Base-by-base conservation (phyloP, 2,888 invertebrate genomes). In the Caenorhabditis sp. region DNA sequence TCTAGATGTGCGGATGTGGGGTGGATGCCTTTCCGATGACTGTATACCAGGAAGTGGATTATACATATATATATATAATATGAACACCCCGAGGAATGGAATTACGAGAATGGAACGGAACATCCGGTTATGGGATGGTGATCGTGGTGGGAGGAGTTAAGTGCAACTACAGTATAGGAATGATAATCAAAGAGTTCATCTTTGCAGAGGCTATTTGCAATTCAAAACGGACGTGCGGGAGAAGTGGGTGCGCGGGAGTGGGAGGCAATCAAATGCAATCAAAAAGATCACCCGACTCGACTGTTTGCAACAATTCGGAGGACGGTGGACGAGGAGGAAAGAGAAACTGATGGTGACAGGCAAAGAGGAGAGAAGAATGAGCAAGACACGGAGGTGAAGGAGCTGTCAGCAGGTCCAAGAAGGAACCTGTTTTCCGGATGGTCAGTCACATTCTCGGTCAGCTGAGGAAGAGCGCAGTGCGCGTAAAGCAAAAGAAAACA, bases 141-240 rank as follows among this genome's bases (percentile, higher is more conserved):
- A 11, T 6, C 11, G 24, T n/a, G n/a, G n/a, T n/a, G n/a, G n/a
- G n/a, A n/a, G n/a, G n/a, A n/a, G n/a, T n/a, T n/a, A n/a, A 71
- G 47, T 40, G n/a, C 51, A 67, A 76, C 76, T 76, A 76, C 53
- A 61, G 61, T 67, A 40, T 65, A 74, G 72, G 72, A 53, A 9
- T 26, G 60, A 61, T 60, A 67, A 76, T 61, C 67, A 68, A 62
- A 67, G 61, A 55, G 76, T 74, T 74, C 65, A 68, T 61, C 40
- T 53, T 53, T 67, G 76, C 55, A 68, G 44, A 40, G 26, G 24
- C 32, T 67, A 76, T 76, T 67, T 76, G 76, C 76, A 76, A 76
- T 67, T 76, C 64, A 76, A 76, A 76, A 65, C 65, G 76, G 76
- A 70, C 55, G 70, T 60, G 51, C 70, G 53, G 53, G 58, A 53